Percentiles rank a stretch among this genome's conserved stretches.
Evolutionary conservation across 1,140 invertebrate species (phyloP).

Genomic region (Caenorhabditis brenneri): DNA sequence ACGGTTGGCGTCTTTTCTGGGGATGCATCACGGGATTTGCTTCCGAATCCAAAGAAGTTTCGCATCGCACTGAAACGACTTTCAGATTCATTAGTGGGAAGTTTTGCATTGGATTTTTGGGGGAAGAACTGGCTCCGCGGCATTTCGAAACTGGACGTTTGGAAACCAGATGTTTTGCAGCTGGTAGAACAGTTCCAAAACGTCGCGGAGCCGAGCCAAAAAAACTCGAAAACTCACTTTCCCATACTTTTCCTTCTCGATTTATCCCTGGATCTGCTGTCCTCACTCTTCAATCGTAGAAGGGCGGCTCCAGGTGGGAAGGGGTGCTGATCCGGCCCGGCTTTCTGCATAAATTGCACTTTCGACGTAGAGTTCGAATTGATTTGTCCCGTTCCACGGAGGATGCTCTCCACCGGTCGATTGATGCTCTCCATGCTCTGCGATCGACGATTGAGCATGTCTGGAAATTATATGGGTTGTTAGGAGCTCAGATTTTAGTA

Average conservation of each 20-base stretch:
- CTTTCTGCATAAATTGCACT: background rate
- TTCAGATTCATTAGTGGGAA: background rate
- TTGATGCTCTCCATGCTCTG: conserved; percentile 49
- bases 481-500: too few species aligned
- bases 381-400: conserved; percentile 4
- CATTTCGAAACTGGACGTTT: too few species aligned
- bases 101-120: too few species aligned
- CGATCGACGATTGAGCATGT: background rate
- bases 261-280: background rate
- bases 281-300: background rate
- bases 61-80: conserved; percentile 39
- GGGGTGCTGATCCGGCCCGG: background rate
- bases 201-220: too few species aligned
- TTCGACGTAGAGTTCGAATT: background rate
- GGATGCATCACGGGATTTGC: background rate
- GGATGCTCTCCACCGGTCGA: background rate
- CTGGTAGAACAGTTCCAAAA: too few species aligned
- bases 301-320: background rate
- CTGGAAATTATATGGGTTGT: background rate
- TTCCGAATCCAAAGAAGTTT: conserved; percentile 46
- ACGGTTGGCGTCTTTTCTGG: conserved; percentile 24
- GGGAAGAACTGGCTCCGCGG: too few species aligned
- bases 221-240: conserved; percentile 10
- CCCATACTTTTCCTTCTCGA: conserved; percentile 48
- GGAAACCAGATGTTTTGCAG: too few species aligned